Evolutionary conservation across 2,888 invertebrate species (phyloP).

Genomic region (Campopleginae sp.): DNA sequence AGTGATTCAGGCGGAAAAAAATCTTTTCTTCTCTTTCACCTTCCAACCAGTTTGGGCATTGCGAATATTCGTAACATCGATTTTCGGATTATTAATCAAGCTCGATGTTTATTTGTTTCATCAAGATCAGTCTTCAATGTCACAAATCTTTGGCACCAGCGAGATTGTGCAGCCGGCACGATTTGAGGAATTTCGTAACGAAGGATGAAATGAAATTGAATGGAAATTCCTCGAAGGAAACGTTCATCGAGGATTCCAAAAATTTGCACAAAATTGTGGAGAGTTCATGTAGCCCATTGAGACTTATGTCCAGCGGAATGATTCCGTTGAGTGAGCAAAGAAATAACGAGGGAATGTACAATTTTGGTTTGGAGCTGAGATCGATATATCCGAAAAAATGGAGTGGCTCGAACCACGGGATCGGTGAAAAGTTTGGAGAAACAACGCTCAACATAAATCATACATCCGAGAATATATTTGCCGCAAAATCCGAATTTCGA

Average conservation of each 20-base stretch:
- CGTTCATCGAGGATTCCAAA: conserved; percentile 47
- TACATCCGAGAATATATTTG: conserved; percentile 62
- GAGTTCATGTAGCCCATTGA: conserved; percentile 38
- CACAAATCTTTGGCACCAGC: conserved; percentile 61
- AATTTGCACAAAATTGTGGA: conserved; percentile 48
- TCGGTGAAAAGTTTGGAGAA: conserved; percentile 66
- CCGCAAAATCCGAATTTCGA: conserved; percentile 67
- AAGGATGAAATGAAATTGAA: background rate
- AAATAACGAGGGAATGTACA: conserved; percentile 53
- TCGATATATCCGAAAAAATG: conserved; percentile 63
- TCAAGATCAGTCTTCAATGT: conserved; percentile 66
- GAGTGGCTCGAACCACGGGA: conserved; percentile 35
- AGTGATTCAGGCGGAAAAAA: background rate
- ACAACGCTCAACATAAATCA: conserved; percentile 66
- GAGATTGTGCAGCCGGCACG: conserved; percentile 57
- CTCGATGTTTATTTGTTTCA: background rate
- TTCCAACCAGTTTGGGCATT: background rate
- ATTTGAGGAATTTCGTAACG: conserved; percentile 30
- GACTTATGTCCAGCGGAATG: conserved; percentile 44
- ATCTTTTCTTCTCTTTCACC: background rate
- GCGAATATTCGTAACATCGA: background rate
- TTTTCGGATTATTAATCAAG: background rate
- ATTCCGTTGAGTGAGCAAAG: conserved; percentile 8
- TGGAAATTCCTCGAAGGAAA: conserved; percentile 26
- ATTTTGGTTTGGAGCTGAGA: conserved; percentile 64